phyloP scores from a whole-genome alignment of 2,797 vertebrate species.

The Halcyon chelicuti region DNA sequence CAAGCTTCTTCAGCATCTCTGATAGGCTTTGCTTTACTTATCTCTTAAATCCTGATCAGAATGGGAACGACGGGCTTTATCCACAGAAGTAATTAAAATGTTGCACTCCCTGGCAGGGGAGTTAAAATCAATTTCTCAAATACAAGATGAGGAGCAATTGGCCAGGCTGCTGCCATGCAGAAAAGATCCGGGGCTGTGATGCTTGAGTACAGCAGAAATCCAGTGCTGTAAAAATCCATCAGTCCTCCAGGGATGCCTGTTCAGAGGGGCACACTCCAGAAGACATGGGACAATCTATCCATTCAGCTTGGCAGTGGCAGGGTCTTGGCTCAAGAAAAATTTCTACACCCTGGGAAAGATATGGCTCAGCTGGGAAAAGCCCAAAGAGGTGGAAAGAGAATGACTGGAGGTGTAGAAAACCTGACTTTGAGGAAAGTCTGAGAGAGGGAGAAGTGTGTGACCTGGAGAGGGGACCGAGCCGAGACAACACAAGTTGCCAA shows the following conservation, averaged over 20 bases:
- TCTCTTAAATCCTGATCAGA: slow-evolving; percentile 59
- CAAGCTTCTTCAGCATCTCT: slow-evolving; percentile 22
- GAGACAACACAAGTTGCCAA: background rate
- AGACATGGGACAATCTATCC: background rate
- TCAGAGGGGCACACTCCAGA: background rate
- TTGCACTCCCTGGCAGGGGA: slow-evolving; percentile 50
- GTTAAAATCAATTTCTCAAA: slow-evolving; percentile 65
- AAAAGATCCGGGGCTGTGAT: background rate
- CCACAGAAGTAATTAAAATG: slow-evolving; percentile 66
- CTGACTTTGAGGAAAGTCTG: background rate
- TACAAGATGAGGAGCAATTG: slow-evolving; percentile 7
- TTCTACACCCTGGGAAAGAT: background rate
- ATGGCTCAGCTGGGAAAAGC: background rate
- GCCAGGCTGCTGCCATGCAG: background rate
- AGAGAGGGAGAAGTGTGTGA: background rate
- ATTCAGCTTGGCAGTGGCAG: background rate
- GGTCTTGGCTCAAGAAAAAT: background rate
- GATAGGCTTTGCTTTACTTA: slow-evolving; percentile 58
- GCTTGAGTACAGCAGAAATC: background rate
- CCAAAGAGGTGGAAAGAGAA: background rate
- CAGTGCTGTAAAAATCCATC: background rate
- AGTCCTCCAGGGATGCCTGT: background rate
- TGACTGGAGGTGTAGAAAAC: background rate
- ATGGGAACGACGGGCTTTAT: slow-evolving; percentile 45
- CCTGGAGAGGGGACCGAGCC: background rate